Evolutionary conservation across 2,888 invertebrate genomes (phyloP).

Genomic region (Cataglyphis albicans): DNA sequence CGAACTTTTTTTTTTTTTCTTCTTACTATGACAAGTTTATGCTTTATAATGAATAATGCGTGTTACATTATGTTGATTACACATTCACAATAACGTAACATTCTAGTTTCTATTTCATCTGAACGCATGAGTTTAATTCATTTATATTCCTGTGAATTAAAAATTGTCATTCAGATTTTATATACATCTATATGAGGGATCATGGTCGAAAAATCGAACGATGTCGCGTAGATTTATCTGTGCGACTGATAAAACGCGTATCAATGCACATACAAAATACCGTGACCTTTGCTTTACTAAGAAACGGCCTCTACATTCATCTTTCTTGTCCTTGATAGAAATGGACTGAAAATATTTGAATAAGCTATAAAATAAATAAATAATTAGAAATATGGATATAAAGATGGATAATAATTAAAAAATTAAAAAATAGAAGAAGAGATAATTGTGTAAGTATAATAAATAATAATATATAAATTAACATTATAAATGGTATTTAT

Average conservation of each 20-base stretch:
- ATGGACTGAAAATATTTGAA: not conserved
- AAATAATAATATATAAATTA: constrained; percentile 6
- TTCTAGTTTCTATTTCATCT: too few species aligned
- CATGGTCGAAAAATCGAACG: not conserved
- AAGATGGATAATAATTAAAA: not conserved
- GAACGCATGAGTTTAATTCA: not conserved
- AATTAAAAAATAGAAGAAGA: not conserved
- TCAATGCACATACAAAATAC: constrained; percentile 11
- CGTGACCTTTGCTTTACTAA: constrained; percentile 43
- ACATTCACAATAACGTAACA: not conserved
- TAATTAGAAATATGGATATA: not conserved
- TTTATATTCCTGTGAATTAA: not conserved
- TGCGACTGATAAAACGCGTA: constrained; percentile 12
- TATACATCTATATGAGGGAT: not conserved
- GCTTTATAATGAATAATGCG: not conserved
- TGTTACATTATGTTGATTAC: not conserved
- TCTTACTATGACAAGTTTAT: not conserved
- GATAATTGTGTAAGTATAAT: not conserved
- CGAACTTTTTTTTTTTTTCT: not conserved
- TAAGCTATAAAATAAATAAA: not conserved
- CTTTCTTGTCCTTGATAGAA: not conserved
- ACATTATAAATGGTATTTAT: constrained; percentile 4
- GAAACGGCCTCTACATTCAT: constrained; percentile 11
- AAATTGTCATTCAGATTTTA: not conserved
- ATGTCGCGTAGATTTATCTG: not conserved